Base-by-base conservation (phyloP, 2,888 invertebrate species). In the Yponomeuta cagnagella region DNA sequence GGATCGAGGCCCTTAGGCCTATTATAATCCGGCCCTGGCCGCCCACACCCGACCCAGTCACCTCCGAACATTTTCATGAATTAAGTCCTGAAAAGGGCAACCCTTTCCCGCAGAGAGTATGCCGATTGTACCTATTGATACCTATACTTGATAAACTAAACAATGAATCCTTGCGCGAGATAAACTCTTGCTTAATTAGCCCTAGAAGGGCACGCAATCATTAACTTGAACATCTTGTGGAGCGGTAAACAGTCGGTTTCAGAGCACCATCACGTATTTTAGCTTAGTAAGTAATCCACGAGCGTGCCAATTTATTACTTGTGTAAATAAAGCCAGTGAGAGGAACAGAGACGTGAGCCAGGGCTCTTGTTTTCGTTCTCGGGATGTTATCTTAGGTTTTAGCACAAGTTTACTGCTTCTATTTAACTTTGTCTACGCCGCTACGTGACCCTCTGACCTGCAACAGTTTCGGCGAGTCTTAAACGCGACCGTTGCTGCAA, bases 181-280 rank as follows among this genome's bases (percentile, higher is more conserved):
- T 78, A 71, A 80, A 80, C 75, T 77, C 77, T 58, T 12, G 15
- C 52, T 80, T 79, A 78, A 80, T 81, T 81, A 80, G 78, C 76
- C 76, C 75, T 74, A 72, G 73, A 76, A 78, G 78, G 79, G 73
- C 75, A 76, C 72, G 75, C 76, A 74, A 75, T 80, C 79, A 80
- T 80, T 79, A 80, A 80, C 76, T 80, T 77, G 77, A 76, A 76
- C 75, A 76, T 77, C 79, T 75, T 68, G 74, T 72, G 71, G 72
- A 72, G 71, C 75, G 72, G 74, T 76, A 76, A 74, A 75, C 76
- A 77, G 71, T 30, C 72, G 70, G 71, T 74, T 71, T 71, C 63
- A 69, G 72, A 10, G 70, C 37, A 37, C 37, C 70, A 63, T 63
- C 63, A 70, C 70, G 70, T 70, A 70, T 63, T 70, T 70, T 37